Evolutionary conservation across 2,797 vertebrate genomes (phyloP), one percentile per base, ranked within the genome.

Genomic region (Mus caroli): DNA sequence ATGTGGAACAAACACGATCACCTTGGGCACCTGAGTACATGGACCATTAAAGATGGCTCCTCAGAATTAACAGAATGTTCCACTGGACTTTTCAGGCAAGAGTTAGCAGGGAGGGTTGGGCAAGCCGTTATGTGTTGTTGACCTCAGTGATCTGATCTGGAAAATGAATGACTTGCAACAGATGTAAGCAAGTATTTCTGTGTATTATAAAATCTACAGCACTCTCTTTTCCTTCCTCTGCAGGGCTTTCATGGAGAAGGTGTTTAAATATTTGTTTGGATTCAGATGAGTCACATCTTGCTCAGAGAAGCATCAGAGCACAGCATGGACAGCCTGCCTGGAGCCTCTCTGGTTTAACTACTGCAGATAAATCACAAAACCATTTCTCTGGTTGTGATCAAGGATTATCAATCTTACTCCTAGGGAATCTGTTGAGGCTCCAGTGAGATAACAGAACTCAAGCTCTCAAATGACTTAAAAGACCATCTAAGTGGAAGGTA

Each of bases 21-120:
- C 40, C 46, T 31, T 46, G 60, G 20, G 22, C 50, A 34, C 64
- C 58, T 43, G 56, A n/a, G 80, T 94, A 67, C 34, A 28, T 28
- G 88, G n/a, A 88, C 62, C 88, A 37, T 95, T 95, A 95, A 97
- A 95, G 91, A 31, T 12, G 77, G 56, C 78, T 0, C 1, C 0
- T 92, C 6, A 34, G 40, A 24, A 71, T 94, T 62, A 56, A 89
- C 34, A 82, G 77, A 64, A 87, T 95, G 20, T 96, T 96, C 96
- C 34, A 78, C 4, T 1, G 24, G 1, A 20, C 67, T 97, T 96
- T 92, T 37, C 46, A 96, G 12, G 13, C 24, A 62, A 50, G 37
- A 67, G 77, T 19, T 92, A 75, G 43, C 31, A 1, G 17, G 52
- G 67, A 64, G 82, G 79, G 54, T 83, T 60, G 34, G 62, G 64